These are phyloP conservation scores for Synergus japonicus DNA, from an alignment of 2,888 invertebrate genomes.

Conservation along the genomic window DNA sequence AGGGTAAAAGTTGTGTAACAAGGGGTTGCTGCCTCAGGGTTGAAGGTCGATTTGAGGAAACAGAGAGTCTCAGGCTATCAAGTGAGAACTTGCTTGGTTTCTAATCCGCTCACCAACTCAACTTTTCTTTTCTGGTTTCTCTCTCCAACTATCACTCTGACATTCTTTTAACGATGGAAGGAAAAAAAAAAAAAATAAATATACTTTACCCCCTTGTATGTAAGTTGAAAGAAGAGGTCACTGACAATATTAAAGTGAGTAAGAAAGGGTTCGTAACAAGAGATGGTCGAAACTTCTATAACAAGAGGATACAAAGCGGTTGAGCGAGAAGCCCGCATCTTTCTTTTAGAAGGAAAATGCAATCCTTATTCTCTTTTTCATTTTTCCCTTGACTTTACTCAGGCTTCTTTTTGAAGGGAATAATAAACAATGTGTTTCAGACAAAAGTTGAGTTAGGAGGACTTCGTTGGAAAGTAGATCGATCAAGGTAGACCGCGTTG, in stretches of 20 bases:
- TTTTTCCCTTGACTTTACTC: background rate
- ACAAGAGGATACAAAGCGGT: constrained; percentile 46
- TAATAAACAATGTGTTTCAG: constrained; percentile 15
- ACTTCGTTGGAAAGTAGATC: constrained; percentile 13
- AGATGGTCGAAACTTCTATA: constrained; percentile 54
- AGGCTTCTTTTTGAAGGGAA: background rate
- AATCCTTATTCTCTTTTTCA: constrained; percentile 15
- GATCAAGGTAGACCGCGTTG: background rate
- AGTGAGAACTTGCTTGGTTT: constrained; percentile 33
- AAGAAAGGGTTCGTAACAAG: constrained; percentile 19
- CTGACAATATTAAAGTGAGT: constrained; percentile 23
- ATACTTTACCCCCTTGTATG: background rate
- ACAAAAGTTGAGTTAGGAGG: background rate
- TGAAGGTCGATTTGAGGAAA: constrained; percentile 32
- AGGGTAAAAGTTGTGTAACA: constrained; percentile 50
- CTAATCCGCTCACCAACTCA: constrained; percentile 26
- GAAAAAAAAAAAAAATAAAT: constrained; percentile 22
- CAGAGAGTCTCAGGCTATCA: constrained; percentile 7
- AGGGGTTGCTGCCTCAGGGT: constrained; percentile 36
- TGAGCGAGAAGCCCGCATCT: constrained; percentile 14
- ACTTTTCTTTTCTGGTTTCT: background rate
- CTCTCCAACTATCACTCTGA: background rate
- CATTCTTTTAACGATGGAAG: background rate
- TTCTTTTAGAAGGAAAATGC: background rate
- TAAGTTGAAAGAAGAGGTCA: background rate